Evolutionary conservation across 2,888 invertebrate species (phyloP).

Genomic region (Pinctada fucata): DNA sequence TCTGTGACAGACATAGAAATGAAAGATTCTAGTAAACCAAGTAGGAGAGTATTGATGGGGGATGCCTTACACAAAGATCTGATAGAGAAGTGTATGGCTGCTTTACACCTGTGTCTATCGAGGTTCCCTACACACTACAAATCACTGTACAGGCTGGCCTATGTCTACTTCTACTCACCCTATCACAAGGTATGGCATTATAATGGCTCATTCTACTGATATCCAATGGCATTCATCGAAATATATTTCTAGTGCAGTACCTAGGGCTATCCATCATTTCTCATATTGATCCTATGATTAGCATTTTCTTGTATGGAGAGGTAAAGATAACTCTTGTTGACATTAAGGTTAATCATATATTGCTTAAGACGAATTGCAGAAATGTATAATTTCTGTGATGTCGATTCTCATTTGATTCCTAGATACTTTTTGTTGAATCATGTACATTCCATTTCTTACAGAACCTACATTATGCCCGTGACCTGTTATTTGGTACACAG

Average conservation of each 20-base stretch:
- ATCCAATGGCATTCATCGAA: no score
- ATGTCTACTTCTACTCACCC: conserved; percentile 82
- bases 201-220: no score
- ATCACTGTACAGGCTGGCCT: conserved; percentile 90
- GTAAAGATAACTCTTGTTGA: no score
- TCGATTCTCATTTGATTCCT: no score
- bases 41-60: conserved; percentile 29
- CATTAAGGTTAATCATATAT: no score
- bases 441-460: conserved; percentile 45
- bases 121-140: conserved; percentile 95
- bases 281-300: no score
- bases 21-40: conserved; percentile 15
- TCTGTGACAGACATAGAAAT: conserved; percentile 31
- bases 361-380: no score
- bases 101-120: conserved; percentile 84
- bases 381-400: no score
- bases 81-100: conserved; percentile 84
- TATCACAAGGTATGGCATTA: conserved; percentile 57
- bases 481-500: conserved; percentile 75
- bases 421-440: no score
- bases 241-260: no score
- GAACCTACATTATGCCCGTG: conserved; percentile 74
- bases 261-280: no score
- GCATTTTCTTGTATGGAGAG: no score
- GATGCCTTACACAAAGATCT: conserved; percentile 74